Conservation (phyloP, 1,140 invertebrate genomes). For the Limonius californicus region DNA sequence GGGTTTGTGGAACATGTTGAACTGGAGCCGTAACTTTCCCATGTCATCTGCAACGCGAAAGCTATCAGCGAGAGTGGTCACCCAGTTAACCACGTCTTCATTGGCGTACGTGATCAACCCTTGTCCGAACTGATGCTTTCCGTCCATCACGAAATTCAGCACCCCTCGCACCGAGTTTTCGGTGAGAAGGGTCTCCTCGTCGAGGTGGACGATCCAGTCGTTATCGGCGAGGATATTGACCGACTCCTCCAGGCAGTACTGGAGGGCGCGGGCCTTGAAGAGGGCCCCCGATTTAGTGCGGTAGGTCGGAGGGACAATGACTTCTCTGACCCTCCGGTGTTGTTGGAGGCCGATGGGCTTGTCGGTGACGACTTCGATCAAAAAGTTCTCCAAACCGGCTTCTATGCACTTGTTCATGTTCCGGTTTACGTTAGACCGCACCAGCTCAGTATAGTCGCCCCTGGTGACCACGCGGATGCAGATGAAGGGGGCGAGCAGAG, state of each 20-base stretch:
- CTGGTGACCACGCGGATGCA: slow-evolving; percentile 94
- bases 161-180: slow-evolving; percentile 89
- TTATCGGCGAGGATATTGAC: slow-evolving; percentile 83
- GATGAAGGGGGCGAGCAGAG: slow-evolving; percentile 89
- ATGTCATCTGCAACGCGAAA: slow-evolving; percentile 96
- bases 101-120: slow-evolving; percentile 98
- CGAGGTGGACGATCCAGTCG: slow-evolving; percentile 97
- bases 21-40: slow-evolving; percentile 92
- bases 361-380: slow-evolving; percentile 96
- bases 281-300: slow-evolving; percentile 85
- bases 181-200: slow-evolving; percentile 95
- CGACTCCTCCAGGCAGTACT: slow-evolving; percentile 92
- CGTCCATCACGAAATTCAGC: slow-evolving; percentile 92
- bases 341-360: slow-evolving; percentile 73
- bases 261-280: slow-evolving; percentile 93
- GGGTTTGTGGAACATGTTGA: slow-evolving; percentile 91
- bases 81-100: slow-evolving; percentile 94
- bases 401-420: slow-evolving; percentile 89
- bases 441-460: slow-evolving; percentile 91
- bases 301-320: slow-evolving; percentile 84
- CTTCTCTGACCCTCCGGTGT: slow-evolving; percentile 71
- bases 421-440: slow-evolving; percentile 80
- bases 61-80: slow-evolving; percentile 93
- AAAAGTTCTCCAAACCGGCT: slow-evolving; percentile 91
- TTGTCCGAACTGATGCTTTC: slow-evolving; percentile 95